Evolutionary conservation across 2,113 vertebrate genomes (phyloP).

Genomic region (Notarius quadriscutis): DNA sequence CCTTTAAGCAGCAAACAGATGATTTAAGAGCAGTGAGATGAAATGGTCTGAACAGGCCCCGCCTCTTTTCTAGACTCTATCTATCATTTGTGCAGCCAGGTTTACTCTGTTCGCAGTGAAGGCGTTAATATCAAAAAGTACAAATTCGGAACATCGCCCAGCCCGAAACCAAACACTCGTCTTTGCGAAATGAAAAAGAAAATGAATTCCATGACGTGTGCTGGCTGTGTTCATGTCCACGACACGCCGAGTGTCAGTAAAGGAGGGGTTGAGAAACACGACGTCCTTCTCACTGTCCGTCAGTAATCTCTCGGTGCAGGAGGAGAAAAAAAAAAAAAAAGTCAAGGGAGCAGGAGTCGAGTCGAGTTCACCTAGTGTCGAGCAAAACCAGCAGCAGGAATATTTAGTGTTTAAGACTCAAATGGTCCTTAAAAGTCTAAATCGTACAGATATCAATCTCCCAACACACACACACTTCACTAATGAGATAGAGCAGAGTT

Average conservation of each 20-base stretch:
- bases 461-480: slow-evolving; percentile 25
- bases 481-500: not conserved
- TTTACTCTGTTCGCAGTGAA: not conserved
- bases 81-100: not conserved
- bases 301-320: not conserved
- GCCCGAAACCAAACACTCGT: not conserved
- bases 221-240: not conserved
- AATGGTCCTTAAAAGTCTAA: slow-evolving; percentile 55
- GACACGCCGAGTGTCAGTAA: not conserved
- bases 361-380: slow-evolving; percentile 22
- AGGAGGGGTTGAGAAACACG: not conserved
- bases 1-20: not conserved
- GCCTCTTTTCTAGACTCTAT: not conserved
- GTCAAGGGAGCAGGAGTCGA: not conserved
- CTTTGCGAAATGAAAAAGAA: not conserved
- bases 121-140: not conserved
- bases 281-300: not conserved
- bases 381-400: slow-evolving; percentile 43
- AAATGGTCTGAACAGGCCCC: not conserved
- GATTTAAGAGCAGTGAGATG: not conserved
- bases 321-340: not conserved
- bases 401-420: slow-evolving; percentile 43
- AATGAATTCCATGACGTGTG: not conserved
- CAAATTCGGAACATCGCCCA: not conserved
- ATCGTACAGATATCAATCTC: slow-evolving; percentile 59